Evolutionary conservation across 2,888 invertebrate species (phyloP).

Genomic region (Crossocerus cetratus): DNA sequence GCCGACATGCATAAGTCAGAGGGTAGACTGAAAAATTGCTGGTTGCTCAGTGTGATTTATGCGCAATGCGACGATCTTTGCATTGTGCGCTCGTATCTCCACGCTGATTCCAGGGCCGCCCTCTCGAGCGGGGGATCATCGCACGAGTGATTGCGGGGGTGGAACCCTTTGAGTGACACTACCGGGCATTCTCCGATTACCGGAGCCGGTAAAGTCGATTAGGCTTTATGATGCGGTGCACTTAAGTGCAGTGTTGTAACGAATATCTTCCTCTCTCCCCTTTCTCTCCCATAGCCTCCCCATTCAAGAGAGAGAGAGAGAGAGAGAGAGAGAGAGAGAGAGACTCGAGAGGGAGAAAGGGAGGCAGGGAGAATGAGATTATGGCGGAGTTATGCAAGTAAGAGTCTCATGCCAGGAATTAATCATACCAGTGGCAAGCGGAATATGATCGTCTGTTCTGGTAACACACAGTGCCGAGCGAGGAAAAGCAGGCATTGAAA

Average conservation of each 20-base stretch:
- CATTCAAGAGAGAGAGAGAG: too few species aligned
- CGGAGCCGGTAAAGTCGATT: neutral
- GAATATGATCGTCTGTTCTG: neutral
- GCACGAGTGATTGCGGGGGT: too few species aligned
- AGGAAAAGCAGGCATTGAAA: too few species aligned
- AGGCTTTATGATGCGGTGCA: neutral
- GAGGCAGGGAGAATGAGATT: constrained; percentile 10
- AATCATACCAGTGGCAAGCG: constrained; percentile 17
- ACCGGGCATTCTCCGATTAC: constrained; percentile 10
- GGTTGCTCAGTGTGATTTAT: neutral
- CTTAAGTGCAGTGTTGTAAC: neutral
- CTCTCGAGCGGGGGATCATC: too few species aligned
- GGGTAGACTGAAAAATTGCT: neutral
- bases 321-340: constrained; percentile 4
- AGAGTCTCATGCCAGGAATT: constrained; percentile 20
- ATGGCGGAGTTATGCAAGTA: constrained; percentile 6
- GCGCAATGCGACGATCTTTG: neutral
- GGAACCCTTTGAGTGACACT: neutral
- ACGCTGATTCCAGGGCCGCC: neutral
- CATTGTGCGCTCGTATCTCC: neutral
- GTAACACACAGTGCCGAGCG: neutral
- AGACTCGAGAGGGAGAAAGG: neutral
- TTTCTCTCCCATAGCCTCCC: too few species aligned
- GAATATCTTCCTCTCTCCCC: constrained; percentile 9
- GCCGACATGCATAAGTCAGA: too few species aligned